These are phyloP conservation scores for Zosterops japonicus DNA, from an alignment of 2,113 vertebrate genomes.

Conservation along the genomic window DNA sequence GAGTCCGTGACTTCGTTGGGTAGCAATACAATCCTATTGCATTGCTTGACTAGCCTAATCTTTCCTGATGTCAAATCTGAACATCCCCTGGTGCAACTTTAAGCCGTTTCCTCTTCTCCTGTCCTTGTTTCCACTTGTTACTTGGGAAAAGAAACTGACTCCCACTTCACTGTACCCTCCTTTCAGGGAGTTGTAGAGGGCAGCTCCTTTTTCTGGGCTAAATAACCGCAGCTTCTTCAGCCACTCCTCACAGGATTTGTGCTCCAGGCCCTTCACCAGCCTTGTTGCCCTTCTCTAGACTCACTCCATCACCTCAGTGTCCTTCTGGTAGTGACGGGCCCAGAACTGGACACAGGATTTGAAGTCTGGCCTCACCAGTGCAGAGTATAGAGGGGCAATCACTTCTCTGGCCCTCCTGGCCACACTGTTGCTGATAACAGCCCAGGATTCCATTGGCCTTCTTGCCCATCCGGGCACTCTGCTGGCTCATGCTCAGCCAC, in stretches of 20 bases:
- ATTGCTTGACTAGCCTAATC: neutral
- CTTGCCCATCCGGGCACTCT: accelerated
- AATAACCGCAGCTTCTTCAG: neutral
- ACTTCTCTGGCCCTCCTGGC: accelerated
- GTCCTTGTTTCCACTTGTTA: neutral
- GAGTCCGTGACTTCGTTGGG: neutral
- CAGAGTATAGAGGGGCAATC: accelerated
- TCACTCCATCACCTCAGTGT: neutral
- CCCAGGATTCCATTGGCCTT: neutral
- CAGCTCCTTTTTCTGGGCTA: neutral
- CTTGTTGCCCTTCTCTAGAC: neutral
- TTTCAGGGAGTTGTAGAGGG: neutral
- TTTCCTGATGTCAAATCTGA: neutral
- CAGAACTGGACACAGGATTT: neutral
- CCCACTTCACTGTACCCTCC: neutral
- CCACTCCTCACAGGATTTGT: neutral
- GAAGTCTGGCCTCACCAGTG: neutral
- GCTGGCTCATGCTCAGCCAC: neutral
- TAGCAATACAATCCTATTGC: neutral
- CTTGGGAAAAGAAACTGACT: neutral
- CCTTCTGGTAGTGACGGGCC: neutral
- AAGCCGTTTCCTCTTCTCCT: neutral
- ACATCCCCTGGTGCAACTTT: neutral
- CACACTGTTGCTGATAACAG: neutral
- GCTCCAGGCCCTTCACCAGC: neutral